phyloP scores from a whole-genome alignment of 2,797 vertebrate genomes.

The Sebastes taczanowskii region DNA sequence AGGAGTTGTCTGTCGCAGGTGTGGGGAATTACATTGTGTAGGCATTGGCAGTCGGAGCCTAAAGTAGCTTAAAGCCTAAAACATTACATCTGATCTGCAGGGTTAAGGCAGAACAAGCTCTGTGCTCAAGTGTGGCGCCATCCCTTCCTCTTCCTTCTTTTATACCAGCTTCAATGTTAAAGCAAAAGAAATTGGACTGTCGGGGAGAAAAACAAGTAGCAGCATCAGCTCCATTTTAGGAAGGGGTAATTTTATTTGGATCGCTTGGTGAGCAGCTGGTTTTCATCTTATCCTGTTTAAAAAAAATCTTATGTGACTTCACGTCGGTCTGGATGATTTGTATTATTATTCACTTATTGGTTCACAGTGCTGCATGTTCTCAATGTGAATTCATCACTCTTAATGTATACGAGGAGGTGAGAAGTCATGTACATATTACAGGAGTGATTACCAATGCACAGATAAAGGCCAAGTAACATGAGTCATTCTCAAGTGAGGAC shows the following conservation, averaged over 20 bases:
- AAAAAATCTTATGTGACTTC: background rate
- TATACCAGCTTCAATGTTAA: constrained; percentile 24
- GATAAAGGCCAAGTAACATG: constrained; percentile 45
- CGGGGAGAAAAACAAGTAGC: constrained; percentile 7
- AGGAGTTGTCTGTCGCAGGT: constrained; percentile 19
- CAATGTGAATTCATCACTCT: background rate
- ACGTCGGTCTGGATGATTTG: constrained; percentile 1
- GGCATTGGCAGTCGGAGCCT: constrained; percentile 60
- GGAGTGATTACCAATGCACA: constrained; percentile 25
- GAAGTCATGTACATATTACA: constrained; percentile 45
- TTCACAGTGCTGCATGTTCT: constrained; percentile 1
- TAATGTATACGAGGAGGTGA: constrained; percentile 26
- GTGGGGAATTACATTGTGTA: constrained; percentile 36
- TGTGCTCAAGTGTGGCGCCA: constrained; percentile 39
- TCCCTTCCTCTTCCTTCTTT: constrained; percentile 24
- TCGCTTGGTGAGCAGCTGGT: background rate
- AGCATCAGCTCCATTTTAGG: constrained; percentile 23
- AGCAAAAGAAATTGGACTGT: constrained; percentile 46
- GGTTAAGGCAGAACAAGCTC: constrained; percentile 67
- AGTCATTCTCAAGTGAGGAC: constrained; percentile 38
- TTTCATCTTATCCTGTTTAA: background rate
- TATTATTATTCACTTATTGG: constrained; percentile 13
- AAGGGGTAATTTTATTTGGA: constrained; percentile 27
- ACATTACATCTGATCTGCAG: constrained; percentile 67
- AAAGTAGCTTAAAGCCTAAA: constrained; percentile 65